Conservation (phyloP, 2,888 invertebrate species). For the Lithophane semibrunnea region DNA sequence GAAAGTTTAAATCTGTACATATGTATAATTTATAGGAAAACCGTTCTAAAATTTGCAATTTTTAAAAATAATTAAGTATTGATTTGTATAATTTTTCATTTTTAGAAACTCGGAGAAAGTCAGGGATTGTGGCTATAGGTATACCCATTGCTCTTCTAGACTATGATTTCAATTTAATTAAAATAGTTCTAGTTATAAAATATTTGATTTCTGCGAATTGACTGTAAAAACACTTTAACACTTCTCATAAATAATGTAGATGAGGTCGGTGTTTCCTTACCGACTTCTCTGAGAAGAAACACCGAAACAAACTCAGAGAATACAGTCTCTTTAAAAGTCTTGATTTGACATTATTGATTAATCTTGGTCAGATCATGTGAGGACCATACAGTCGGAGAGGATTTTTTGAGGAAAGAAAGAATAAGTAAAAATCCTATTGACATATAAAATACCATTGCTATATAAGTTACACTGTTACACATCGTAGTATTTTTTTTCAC, state of each 20-base stretch:
- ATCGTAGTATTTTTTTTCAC: conserved; percentile 37
- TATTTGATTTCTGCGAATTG: not conserved
- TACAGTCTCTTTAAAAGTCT: not conserved
- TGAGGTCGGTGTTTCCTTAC: not conserved
- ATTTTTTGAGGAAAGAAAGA: not conserved
- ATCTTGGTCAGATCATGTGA: not conserved
- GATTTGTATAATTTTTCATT: not conserved
- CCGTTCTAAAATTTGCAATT: too few species aligned
- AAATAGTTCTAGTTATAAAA: not conserved
- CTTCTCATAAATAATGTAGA: not conserved
- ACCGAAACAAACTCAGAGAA: not conserved
- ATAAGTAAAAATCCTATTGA: too few species aligned
- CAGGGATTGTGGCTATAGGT: too few species aligned
- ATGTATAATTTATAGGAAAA: not conserved
- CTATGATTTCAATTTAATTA: not conserved
- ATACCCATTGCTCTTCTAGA: not conserved
- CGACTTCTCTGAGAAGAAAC: not conserved
- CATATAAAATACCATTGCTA: not conserved
- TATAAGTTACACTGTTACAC: not conserved
- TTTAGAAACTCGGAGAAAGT: not conserved
- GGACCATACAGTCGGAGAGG: not conserved
- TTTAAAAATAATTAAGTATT: too few species aligned
- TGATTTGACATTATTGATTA: not conserved
- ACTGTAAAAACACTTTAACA: not conserved
- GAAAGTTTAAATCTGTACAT: not conserved